These are phyloP conservation scores for Dione juno DNA, from an alignment of 2,888 invertebrate genomes.

Conservation along the genomic window DNA sequence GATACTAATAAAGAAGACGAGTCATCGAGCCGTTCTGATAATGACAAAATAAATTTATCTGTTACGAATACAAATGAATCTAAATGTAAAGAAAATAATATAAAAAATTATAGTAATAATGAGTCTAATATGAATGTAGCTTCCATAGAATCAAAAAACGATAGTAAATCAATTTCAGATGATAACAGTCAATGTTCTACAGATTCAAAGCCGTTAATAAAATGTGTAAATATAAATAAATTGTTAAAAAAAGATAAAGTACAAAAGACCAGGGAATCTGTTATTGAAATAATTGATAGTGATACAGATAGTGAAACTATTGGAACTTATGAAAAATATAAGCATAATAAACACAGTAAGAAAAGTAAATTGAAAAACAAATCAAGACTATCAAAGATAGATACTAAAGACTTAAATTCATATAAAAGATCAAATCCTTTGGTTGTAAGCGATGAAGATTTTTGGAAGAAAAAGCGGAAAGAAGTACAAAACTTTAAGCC, in stretches of 20 bases:
- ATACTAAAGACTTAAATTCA: slow-evolving; percentile 22
- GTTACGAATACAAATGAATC: neutral
- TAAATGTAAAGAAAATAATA: neutral
- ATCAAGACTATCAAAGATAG: slow-evolving; percentile 25
- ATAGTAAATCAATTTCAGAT: slow-evolving; percentile 23
- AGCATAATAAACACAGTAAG: slow-evolving; percentile 26
- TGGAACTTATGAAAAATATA: slow-evolving; percentile 38
- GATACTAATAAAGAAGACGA: neutral
- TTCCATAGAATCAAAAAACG: neutral
- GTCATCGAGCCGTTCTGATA: neutral
- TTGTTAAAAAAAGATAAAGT: slow-evolving; percentile 63
- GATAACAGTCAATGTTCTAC: slow-evolving; percentile 33
- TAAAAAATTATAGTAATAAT: neutral
- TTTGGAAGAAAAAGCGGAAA: slow-evolving; percentile 51
- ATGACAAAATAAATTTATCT: neutral
- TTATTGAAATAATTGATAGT: slow-evolving; percentile 37
- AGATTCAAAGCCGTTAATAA: slow-evolving; percentile 60
- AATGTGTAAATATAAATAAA: slow-evolving; percentile 72
- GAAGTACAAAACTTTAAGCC: slow-evolving; percentile 64
- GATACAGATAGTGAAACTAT: slow-evolving; percentile 37
- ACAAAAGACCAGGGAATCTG: slow-evolving; percentile 31
- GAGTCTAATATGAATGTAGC: neutral
- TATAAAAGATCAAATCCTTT: slow-evolving; percentile 41
- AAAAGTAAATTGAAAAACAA: slow-evolving; percentile 21
- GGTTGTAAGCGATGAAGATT: slow-evolving; percentile 54